These are phyloP conservation scores for Asarcornis scutulata DNA, from an alignment of 2,113 vertebrate genomes.

Conservation along the genomic window DNA sequence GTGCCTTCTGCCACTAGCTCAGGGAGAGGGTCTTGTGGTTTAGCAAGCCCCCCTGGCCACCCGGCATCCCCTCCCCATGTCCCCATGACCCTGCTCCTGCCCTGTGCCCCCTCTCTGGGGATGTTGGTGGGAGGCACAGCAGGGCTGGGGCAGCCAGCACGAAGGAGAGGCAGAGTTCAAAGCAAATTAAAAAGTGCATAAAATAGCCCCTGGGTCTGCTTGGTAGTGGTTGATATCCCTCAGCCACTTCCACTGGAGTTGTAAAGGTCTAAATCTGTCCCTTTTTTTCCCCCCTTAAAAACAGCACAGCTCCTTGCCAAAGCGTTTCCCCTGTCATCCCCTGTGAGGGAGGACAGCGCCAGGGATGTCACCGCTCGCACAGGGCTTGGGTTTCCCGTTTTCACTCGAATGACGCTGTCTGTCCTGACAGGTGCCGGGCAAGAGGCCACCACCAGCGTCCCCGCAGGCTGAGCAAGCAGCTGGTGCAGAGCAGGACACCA, in stretches of 20 bases:
- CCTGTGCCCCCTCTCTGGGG: neutral
- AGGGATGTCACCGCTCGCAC: no score
- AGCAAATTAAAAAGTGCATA: rapidly evolving
- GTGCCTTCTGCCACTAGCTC: rapidly evolving
- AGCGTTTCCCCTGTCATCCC: no score
- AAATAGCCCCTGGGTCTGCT: rapidly evolving
- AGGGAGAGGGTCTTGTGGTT: neutral
- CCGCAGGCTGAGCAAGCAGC: no score
- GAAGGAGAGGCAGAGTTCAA: neutral
- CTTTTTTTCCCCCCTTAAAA: no score
- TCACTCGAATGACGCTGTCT: no score
- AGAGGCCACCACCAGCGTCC: no score
- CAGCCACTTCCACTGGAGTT: neutral
- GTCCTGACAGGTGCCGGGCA: no score
- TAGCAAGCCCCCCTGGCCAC: neutral
- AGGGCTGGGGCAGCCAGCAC: neutral
- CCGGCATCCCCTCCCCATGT: rapidly evolving
- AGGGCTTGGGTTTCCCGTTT: no score
- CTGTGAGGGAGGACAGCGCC: no score
- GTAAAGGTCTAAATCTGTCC: neutral
- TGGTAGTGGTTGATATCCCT: rapidly evolving
- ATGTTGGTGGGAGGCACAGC: neutral
- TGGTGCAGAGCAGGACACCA: no score
- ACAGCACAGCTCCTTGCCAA: no score
- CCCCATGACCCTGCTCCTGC: neutral